Base-by-base conservation (phyloP, 2,888 invertebrate species). In the Xylophagus ater region DNA sequence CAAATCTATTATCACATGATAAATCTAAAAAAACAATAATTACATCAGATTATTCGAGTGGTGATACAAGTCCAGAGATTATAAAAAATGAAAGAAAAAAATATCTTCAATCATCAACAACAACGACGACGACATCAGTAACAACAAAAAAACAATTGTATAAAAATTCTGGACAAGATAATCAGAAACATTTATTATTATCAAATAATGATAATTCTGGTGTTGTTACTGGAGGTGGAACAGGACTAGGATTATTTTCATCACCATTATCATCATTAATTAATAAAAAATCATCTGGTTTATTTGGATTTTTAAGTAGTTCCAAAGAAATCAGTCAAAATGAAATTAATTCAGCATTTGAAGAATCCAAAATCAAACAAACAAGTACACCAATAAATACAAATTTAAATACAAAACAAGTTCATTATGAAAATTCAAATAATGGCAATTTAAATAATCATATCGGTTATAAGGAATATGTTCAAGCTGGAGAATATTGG, bases 401-500 rank as follows among this genome's bases (percentile, higher is more conserved):
- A n/a, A n/a, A n/a, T n/a, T n/a, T n/a, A n/a, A n/a, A n/a, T n/a
- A n/a, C n/a, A n/a, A n/a, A n/a, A n/a, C n/a, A n/a, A n/a, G n/a
- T n/a, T n/a, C n/a, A n/a, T n/a, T n/a, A n/a, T n/a, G n/a, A n/a
- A n/a, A n/a, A n/a, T n/a, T n/a, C n/a, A n/a, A n/a, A n/a, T n/a
- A n/a, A n/a, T n/a, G n/a, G n/a, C n/a, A n/a, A n/a, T n/a, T n/a
- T n/a, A n/a, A n/a, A n/a, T n/a, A n/a, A n/a, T n/a, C 73, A 77
- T 49, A 71, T 78, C 40, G 82, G 83, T 10, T 77, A 79, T 54
- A 71, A 78, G 51, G 72, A 83, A 45, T 85, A 85, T 62, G 79
- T 76, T 62, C 73, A 76, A 61, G 81, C 81, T 21, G 81, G 81
- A 41, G 81, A 84, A 61, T 85, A 85, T 68, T 85, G 85, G 85